Percentiles rank a stretch among this genome's conserved stretches.
phyloP scores from a whole-genome alignment of 2,113 vertebrate genomes.

The Agelaius phoeniceus region DNA sequence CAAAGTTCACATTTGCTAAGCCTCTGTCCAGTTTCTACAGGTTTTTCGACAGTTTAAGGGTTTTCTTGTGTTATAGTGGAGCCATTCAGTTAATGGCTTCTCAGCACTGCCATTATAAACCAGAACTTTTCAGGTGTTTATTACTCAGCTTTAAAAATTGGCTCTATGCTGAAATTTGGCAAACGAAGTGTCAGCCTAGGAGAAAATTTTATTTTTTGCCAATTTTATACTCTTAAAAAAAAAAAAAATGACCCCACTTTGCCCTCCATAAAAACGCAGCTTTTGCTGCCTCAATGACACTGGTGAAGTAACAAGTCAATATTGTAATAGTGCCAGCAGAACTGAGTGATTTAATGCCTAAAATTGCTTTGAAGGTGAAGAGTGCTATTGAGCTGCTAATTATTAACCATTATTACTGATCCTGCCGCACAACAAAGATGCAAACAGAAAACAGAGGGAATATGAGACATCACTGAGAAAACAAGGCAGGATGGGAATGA shows the following conservation, averaged over 20 bases:
- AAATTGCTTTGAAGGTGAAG: conserved; percentile 61
- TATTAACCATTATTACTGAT: conserved; percentile 63
- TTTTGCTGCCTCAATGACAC: conserved; percentile 48
- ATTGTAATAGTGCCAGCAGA: conserved; percentile 47
- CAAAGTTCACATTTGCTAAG: not conserved
- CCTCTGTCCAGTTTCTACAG: not conserved
- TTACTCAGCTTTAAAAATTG: conserved; percentile 69
- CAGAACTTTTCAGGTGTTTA: conserved; percentile 68
- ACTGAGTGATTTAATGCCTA: conserved; percentile 44
- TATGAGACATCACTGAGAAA: not conserved
- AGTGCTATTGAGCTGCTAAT: conserved; percentile 60
- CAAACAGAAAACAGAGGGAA: conserved; percentile 26
- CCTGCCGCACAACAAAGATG: conserved; percentile 12
- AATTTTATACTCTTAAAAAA: conserved; percentile 36
- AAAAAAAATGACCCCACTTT: conserved; percentile 37
- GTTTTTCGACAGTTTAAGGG: conserved; percentile 2
- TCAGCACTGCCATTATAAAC: conserved; percentile 67
- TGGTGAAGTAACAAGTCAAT: conserved; percentile 56
- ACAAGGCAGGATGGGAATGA: not conserved
- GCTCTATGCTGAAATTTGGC: conserved; percentile 64
- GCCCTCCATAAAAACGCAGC: conserved; percentile 20
- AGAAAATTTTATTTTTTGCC: conserved; percentile 60
- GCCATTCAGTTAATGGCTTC: conserved; percentile 60
- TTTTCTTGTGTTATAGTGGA: conserved; percentile 3
- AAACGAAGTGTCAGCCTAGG: conserved; percentile 45